Conservation (phyloP, 2,888 invertebrate genomes). For the Nycteola revayana region DNA sequence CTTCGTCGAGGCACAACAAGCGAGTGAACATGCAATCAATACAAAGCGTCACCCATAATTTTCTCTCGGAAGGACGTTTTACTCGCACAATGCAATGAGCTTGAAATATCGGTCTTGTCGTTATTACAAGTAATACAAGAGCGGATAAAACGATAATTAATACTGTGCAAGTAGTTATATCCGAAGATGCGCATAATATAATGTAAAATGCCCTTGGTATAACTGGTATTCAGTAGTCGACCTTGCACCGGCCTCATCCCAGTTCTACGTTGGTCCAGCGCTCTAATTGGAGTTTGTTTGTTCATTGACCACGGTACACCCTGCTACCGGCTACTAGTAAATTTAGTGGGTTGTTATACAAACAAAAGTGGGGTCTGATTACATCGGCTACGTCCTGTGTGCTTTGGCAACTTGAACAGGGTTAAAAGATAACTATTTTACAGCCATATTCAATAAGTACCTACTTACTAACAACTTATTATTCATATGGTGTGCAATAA, state of each 20-base stretch:
- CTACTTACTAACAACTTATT: too few species aligned
- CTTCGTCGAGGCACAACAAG: too few species aligned
- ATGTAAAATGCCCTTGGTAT: conserved; percentile 19
- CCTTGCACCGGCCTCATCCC: conserved; percentile 56
- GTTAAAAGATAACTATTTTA: too few species aligned
- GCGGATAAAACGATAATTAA: not conserved
- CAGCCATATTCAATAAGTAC: too few species aligned
- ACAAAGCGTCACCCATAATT: too few species aligned
- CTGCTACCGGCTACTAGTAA: conserved; percentile 4
- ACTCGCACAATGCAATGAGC: not conserved
- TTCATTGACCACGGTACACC: conserved; percentile 25
- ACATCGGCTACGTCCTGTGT: not conserved
- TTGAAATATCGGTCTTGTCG: not conserved
- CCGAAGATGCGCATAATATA: conserved; percentile 25
- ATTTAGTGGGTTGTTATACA: conserved; percentile 3
- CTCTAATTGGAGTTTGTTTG: conserved; percentile 35
- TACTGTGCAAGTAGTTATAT: conserved; percentile 13
- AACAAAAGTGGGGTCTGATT: not conserved
- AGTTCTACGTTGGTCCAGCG: conserved; percentile 30
- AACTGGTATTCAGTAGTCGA: conserved; percentile 42
- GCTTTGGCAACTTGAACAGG: too few species aligned
- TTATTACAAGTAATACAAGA: not conserved
- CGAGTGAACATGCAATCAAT: too few species aligned
- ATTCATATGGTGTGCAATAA: too few species aligned
- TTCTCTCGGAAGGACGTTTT: too few species aligned